Evolutionary conservation across 2,888 invertebrate species (phyloP), one percentile per base, ranked within the genome.

Genomic region (Ophioninae sp.): DNA sequence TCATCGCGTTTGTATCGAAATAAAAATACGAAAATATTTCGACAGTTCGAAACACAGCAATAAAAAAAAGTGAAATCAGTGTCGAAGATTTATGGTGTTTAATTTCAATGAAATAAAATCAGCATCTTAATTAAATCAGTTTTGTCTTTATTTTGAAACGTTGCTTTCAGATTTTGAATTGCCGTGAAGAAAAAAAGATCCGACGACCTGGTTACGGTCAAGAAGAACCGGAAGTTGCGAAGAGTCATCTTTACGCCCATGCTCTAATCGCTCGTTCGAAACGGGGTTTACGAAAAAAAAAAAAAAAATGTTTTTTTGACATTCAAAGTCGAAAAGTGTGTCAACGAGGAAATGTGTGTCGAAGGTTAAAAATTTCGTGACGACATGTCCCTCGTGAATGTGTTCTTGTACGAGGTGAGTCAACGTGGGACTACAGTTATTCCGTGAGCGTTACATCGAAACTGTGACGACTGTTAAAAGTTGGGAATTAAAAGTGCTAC

Each of bases 321-420:
- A 57, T 20, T 21, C 8, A 59, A 77, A 77, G 61, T 50, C 61
- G 59, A 64, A 70, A 67, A 59, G 69, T 39, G 74, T 81, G 77
- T 68, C 77, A 69, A 74, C 74, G 74, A 50, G 37, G 50, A 67
- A 39, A 70, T 64, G 50, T 72, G 75, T 67, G 30, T 20, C 69
- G 67, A 17, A 65, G 21, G 30, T 21, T 41, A n/a, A 69, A 64
- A 61, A 75, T 79, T n/a, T 44, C 59, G 61, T 70, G 23, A 70
- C 75, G 70, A 69, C 73, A 39, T 68, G 75, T 41, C 41, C 50
- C 37, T 56, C 75, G 50, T 74, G 67, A 61, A 68, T 83, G 20
- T 37, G 57, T 73, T 23, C 17, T 83, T n/a, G 6, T 41, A n/a
- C 13, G n/a, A 37, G 30, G 13, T 50, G 67, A 69, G 44, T 59